Conservation (phyloP, 2,113 vertebrate species). For the Plecotus auritus region DNA sequence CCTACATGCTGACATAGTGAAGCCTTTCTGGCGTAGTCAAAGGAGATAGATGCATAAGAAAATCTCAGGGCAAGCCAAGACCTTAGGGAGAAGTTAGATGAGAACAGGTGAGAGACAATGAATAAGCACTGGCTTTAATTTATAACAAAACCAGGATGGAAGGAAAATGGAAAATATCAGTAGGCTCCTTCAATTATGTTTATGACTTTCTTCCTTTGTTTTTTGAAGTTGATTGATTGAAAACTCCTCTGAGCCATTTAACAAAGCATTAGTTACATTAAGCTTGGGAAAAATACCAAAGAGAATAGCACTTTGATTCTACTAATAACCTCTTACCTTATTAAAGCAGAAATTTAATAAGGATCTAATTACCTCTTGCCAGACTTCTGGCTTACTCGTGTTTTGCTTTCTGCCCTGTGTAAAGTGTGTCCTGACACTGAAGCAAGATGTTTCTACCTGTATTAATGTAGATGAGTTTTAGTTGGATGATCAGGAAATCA, state of each 20-base stretch:
- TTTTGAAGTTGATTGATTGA: constrained; percentile 42
- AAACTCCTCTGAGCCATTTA: constrained; percentile 56
- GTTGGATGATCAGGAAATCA: not conserved
- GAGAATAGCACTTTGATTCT: constrained; percentile 40
- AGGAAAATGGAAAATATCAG: not conserved
- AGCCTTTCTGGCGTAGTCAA: not conserved
- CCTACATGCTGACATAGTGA: not conserved
- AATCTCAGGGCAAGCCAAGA: not conserved
- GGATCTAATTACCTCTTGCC: constrained; percentile 49
- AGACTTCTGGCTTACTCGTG: constrained; percentile 29
- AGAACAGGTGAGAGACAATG: not conserved
- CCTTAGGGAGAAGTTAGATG: not conserved
- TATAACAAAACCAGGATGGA: not conserved
- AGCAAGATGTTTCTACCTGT: not conserved
- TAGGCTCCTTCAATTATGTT: constrained; percentile 9
- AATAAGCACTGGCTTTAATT: not conserved
- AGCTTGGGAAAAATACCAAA: constrained; percentile 42
- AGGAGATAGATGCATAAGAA: not conserved
- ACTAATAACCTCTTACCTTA: constrained; percentile 54
- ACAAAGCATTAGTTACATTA: constrained; percentile 56
- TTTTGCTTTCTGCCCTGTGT: constrained; percentile 3
- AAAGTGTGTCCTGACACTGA: not conserved
- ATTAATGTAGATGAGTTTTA: not conserved
- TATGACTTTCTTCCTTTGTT: constrained; percentile 41
- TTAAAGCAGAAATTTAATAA: constrained; percentile 43